A percentile compares a stretch with the other conserved stretches of the same genome.
Evolutionary conservation across 2,113 vertebrate genomes (phyloP).

Genomic region (Pangasianodon hypophthalmus): DNA sequence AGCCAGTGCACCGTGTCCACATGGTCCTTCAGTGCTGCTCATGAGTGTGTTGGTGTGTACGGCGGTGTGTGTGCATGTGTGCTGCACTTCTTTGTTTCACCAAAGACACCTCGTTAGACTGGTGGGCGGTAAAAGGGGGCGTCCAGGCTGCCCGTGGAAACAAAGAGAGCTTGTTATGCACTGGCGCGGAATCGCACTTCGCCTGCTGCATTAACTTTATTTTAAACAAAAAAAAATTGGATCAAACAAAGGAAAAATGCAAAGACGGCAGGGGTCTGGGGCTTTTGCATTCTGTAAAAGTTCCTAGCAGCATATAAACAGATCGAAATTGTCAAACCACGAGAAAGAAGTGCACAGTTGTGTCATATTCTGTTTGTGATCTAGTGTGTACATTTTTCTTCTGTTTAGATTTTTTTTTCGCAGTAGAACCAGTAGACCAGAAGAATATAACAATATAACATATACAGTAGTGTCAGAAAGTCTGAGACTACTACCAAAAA

Average conservation of each 20-base stretch:
- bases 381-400: not conserved
- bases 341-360: not conserved
- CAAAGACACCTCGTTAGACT: slow-evolving; percentile 9
- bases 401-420: not conserved
- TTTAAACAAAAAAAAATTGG: not conserved
- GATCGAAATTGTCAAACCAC: not conserved
- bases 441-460: not conserved
- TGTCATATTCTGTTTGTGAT: not conserved
- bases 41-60: not conserved
- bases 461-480: not conserved
- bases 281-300: not conserved
- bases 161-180: slow-evolving; percentile 9
- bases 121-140: not conserved
- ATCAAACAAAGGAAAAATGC: not conserved
- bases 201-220: slow-evolving; percentile 21
- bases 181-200: not conserved
- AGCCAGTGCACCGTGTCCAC: not conserved
- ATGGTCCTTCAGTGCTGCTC: slow-evolving; percentile 10
- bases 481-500: not conserved
- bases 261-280: not conserved
- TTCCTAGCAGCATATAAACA: not conserved
- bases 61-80: not conserved
- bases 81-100: slow-evolving; percentile 40
- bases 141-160: not conserved
- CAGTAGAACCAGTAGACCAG: not conserved